Base-by-base conservation (phyloP, 2,888 invertebrate genomes). In the Sarcophaga rosellei region DNA sequence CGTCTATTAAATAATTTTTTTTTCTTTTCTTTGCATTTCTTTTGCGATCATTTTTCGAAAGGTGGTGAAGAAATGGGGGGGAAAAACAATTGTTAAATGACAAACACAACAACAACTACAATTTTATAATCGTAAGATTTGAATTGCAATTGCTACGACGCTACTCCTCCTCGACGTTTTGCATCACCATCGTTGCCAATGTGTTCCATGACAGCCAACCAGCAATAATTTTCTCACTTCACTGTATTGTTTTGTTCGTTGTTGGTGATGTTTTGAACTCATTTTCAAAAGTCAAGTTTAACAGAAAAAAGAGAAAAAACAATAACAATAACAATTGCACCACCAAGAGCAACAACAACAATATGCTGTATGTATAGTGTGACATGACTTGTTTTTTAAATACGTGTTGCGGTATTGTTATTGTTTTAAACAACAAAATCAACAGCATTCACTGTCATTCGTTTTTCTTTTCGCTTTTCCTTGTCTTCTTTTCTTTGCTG, bases 231-330 rank as follows among this genome's bases (percentile, higher is more conserved):
- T 35, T 35, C 35, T 35, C 17, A 15, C 5, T 17, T 17, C 17
- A 53, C 53, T 53, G 0, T 53, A 53, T 53, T 65, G 35, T 44
- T 63, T 62, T 47, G 35, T 35, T 35, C 10, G 35, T 35, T 44
- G 17, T 53, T 47, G 25, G 1, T 61, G 74, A 44, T 66, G 62
- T 59, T 53, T 74, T 84, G 85, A 86, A 86, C 82, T 86, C 79
- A 82, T 80, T 86, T 53, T 82, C 68, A 76, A 86, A 80, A 86
- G 85, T 86, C 85, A 86, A 86, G 85, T 86, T 86, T 86, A 82
- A 82, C 4, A 47, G 0, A 47, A 47, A 15, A 47, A 47, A 47
- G 2, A 47, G 2, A 81, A 65, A 25, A 23, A 23, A 23, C n/a
- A n/a, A n/a, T n/a, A n/a, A 25, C 25, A 25, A 25, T 6, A 35